A percentile compares a stretch with the other conserved stretches of the same genome.
Evolutionary conservation across 2,797 vertebrate genomes (phyloP).

Genomic region (Sus cebifrons): DNA sequence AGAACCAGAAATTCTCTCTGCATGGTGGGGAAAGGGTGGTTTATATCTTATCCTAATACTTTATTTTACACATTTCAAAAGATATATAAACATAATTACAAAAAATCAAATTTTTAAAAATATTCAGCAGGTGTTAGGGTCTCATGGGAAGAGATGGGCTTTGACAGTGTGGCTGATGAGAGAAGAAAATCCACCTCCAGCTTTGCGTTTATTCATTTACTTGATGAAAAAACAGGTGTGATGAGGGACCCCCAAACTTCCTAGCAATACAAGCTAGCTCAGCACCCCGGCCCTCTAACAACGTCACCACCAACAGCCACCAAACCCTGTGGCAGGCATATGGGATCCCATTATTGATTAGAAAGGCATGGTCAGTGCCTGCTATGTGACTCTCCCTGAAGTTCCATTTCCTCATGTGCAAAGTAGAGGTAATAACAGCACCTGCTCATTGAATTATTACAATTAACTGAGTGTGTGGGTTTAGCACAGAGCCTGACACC

Average conservation of each 20-base stretch:
- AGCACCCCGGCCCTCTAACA: no score
- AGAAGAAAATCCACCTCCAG: background rate
- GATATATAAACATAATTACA: background rate
- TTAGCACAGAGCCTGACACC: constrained; percentile 19
- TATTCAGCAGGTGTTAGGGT: background rate
- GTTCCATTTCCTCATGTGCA: background rate
- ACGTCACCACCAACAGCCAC: no score
- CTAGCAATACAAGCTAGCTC: background rate
- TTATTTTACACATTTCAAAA: background rate
- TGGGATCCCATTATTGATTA: background rate
- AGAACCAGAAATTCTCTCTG: background rate
- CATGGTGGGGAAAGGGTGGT: background rate
- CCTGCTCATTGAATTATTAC: background rate
- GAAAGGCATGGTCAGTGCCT: background rate
- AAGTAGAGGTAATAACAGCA: background rate
- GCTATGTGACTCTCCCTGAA: background rate
- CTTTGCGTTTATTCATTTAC: background rate
- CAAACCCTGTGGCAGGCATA: rapidly evolving
- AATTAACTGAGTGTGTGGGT: constrained; percentile 56
- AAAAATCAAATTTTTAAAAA: background rate
- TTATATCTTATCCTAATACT: background rate
- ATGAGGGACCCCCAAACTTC: background rate
- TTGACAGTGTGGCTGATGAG: background rate
- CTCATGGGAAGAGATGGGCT: background rate
- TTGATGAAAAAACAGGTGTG: background rate